Evolutionary conservation across 2,888 invertebrate genomes (phyloP).

Genomic region (Drosophila imparisetae): DNA sequence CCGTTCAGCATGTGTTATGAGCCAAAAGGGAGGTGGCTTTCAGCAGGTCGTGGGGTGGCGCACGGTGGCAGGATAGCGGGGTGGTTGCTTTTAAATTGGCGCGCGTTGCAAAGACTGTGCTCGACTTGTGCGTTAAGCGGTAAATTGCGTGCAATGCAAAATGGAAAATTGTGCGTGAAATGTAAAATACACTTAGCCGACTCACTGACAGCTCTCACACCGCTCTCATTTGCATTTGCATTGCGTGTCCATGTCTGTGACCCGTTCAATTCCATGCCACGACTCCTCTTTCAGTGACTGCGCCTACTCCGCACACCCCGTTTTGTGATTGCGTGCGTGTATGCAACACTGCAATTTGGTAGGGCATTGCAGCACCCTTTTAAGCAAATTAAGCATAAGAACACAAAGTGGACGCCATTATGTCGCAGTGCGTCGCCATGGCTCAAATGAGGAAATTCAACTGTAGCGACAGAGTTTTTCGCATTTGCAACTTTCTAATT

Average conservation of each 20-base stretch:
- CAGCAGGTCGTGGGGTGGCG: background rate
- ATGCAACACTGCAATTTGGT: constrained; percentile 39
- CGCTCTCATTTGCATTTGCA: constrained; percentile 41
- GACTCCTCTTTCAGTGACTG: constrained; percentile 1
- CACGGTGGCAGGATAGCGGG: background rate
- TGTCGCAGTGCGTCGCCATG: constrained; percentile 73
- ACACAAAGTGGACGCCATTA: constrained; percentile 82
- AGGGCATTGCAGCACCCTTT: constrained; percentile 67
- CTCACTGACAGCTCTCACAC: constrained; percentile 24
- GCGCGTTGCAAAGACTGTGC: constrained; percentile 18
- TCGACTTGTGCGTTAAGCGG: constrained; percentile 63
- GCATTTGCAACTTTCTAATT: constrained; percentile 74
- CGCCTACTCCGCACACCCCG: constrained; percentile 58
- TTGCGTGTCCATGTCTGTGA: constrained; percentile 59
- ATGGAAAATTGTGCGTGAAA: constrained; percentile 82
- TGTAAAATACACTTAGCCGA: constrained; percentile 71
- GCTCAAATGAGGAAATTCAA: constrained; percentile 22
- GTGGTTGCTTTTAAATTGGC: constrained; percentile 22
- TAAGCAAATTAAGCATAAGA: constrained; percentile 83
- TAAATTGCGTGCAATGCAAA: constrained; percentile 80
- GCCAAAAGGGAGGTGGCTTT: constrained; percentile 19
- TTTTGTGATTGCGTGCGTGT: constrained; percentile 19
- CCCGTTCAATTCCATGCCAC: constrained; percentile 33
- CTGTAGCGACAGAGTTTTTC: constrained; percentile 59
- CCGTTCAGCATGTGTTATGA: constrained; percentile 74